These are phyloP conservation scores for Scolanthus callimorphus DNA, from an alignment of 92 coral and sea anemone genomes.

Conservation along the genomic window DNA sequence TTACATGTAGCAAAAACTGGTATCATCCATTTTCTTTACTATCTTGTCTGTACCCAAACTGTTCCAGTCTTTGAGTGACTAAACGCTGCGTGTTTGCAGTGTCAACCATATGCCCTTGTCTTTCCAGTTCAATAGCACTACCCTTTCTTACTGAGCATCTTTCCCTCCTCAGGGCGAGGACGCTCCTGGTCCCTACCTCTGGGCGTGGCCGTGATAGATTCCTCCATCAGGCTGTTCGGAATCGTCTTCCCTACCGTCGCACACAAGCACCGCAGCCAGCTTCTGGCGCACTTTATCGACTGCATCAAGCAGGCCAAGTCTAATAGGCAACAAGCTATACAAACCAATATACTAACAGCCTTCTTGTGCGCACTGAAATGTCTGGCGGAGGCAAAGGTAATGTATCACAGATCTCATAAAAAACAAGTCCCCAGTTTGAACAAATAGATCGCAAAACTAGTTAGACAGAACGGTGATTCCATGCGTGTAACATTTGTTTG, in stretches of 20 bases:
- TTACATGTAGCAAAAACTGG: no score
- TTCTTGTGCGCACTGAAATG: conserved; percentile 89
- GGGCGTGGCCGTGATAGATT: conserved; percentile 97
- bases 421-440: no score
- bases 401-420: no score
- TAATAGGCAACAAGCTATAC: conserved; percentile 90
- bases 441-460: no score
- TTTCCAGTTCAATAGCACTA: not conserved
- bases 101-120: not conserved
- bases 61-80: no score
- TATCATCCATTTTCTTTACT: no score
- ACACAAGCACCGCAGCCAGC: conserved; percentile 93
- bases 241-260: conserved; percentile 88
- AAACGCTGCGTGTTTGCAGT: no score
- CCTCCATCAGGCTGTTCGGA: conserved; percentile 90
- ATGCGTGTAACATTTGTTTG: no score
- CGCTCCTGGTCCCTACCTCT: conserved; percentile 88
- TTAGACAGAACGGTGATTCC: no score
- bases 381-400: conserved; percentile 85
- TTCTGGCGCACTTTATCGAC: conserved; percentile 85
- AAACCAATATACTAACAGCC: conserved; percentile 95
- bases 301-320: conserved; percentile 93
- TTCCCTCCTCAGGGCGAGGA: conserved; percentile 67
- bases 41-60: no score
- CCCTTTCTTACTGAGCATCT: not conserved